Percentiles rank a stretch among this genome's conserved stretches.
These are phyloP conservation scores for Caenorhabditis drosophilae DNA, from an alignment of 2,888 invertebrate genomes.

Conservation along the genomic window DNA sequence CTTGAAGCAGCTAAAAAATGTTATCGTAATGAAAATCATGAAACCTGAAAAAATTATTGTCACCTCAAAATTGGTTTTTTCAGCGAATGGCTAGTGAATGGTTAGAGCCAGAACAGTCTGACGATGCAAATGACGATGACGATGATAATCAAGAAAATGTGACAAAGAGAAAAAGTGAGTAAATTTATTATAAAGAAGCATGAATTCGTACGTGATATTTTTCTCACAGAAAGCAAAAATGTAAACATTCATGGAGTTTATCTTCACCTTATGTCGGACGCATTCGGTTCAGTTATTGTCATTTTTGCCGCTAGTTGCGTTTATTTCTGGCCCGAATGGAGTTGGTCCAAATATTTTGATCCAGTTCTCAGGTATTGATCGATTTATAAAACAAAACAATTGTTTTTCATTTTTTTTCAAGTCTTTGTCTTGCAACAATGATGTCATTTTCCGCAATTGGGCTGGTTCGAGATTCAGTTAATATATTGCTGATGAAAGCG, in stretches of 20 bases:
- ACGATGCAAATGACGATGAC: neutral
- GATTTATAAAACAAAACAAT: neutral
- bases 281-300: slow-evolving; percentile 90
- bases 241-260: slow-evolving; percentile 99
- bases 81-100: slow-evolving; percentile 23
- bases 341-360: slow-evolving; percentile 81
- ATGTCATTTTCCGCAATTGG: slow-evolving; percentile 46
- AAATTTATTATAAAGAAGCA: too few species aligned
- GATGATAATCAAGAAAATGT: neutral
- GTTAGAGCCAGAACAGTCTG: too few species aligned
- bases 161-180: slow-evolving; percentile 11
- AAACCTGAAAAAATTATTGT: neutral
- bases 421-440: slow-evolving; percentile 36
- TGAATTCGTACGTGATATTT: too few species aligned
- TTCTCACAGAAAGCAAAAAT: slow-evolving; percentile 72
- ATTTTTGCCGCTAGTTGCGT: slow-evolving; percentile 81
- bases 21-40: neutral
- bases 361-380: slow-evolving; percentile 80
- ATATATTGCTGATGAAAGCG: slow-evolving; percentile 94
- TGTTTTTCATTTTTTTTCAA: too few species aligned
- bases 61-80: neutral
- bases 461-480: slow-evolving; percentile 85
- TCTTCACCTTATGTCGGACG: slow-evolving; percentile 93
- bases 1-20: neutral
- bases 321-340: slow-evolving; percentile 75